Percentiles rank a stretch among this genome's conserved stretches.
Conservation (phyloP, 2,797 vertebrate genomes). For the Trematomus bernacchii region DNA sequence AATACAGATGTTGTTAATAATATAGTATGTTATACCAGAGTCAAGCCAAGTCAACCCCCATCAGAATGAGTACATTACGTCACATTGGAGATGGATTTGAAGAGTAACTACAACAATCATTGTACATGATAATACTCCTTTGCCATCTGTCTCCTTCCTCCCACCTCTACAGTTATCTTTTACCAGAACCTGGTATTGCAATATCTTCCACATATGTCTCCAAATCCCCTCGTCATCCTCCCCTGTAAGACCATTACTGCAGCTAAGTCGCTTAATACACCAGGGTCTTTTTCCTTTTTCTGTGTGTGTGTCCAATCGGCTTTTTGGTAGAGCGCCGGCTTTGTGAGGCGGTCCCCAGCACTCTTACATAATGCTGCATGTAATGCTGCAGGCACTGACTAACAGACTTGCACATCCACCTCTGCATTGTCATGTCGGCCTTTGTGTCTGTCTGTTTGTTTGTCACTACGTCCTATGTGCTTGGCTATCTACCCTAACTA, state of each 20-base stretch:
- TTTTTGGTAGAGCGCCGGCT: slow-evolving; percentile 44
- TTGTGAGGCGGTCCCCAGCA: slow-evolving; percentile 38
- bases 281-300: not conserved
- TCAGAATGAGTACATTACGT: not conserved
- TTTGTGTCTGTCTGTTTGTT: not conserved
- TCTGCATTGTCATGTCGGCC: slow-evolving; percentile 50
- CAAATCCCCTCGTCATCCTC: slow-evolving; percentile 37
- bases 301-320: slow-evolving; percentile 43
- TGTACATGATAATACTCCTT: not conserved
- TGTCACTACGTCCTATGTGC: not conserved
- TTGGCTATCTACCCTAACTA: not conserved
- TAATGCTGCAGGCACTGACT: slow-evolving; percentile 64
- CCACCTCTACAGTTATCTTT: slow-evolving; percentile 8
- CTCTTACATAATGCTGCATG: slow-evolving; percentile 70
- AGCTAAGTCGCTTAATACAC: slow-evolving; percentile 38
- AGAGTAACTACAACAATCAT: not conserved
- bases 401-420: slow-evolving; percentile 55
- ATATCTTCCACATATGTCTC: slow-evolving; percentile 22
- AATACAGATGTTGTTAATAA: slow-evolving; percentile 1
- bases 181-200: slow-evolving; percentile 5
- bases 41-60: not conserved
- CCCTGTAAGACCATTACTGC: slow-evolving; percentile 41
- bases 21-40: not conserved
- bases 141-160: not conserved
- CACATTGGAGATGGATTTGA: not conserved